Conservation (phyloP, 1,140 invertebrate genomes). For the Nixonia krombeini region DNA sequence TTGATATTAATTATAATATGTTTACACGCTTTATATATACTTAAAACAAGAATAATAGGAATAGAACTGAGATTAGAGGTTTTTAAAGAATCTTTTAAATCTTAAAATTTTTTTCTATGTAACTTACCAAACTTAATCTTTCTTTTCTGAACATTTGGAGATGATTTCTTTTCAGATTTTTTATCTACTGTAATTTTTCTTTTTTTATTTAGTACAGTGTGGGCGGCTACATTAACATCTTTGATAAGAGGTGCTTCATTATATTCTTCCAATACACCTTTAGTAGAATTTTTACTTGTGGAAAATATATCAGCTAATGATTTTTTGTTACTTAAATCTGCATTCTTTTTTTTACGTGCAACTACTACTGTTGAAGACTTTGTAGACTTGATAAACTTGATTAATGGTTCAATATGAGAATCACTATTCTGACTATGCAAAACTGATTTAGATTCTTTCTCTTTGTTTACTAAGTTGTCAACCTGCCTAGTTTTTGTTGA, state of each 20-base stretch:
- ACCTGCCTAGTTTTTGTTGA: constrained; percentile 12
- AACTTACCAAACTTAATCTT: constrained; percentile 14
- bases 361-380: constrained; percentile 53
- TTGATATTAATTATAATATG: no score
- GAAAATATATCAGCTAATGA: constrained; percentile 61
- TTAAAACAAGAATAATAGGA: no score
- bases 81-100: no score
- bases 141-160: neutral
- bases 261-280: constrained; percentile 6
- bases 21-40: no score
- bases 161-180: neutral
- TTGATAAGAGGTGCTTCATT: no score
- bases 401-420: constrained; percentile 7
- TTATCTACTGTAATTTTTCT: constrained; percentile 8
- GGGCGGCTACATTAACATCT: no score
- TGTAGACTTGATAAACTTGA: constrained; percentile 39
- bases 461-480: neutral
- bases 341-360: constrained; percentile 36
- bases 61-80: no score
- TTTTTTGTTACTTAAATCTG: constrained; percentile 51
- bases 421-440: no score
- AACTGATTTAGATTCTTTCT: neutral
- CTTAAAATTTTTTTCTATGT: no score
- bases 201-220: constrained; percentile 1
- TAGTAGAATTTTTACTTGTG: neutral